Conservation (phyloP, 2,888 invertebrate genomes). For the Ennomos fuscantarius region DNA sequence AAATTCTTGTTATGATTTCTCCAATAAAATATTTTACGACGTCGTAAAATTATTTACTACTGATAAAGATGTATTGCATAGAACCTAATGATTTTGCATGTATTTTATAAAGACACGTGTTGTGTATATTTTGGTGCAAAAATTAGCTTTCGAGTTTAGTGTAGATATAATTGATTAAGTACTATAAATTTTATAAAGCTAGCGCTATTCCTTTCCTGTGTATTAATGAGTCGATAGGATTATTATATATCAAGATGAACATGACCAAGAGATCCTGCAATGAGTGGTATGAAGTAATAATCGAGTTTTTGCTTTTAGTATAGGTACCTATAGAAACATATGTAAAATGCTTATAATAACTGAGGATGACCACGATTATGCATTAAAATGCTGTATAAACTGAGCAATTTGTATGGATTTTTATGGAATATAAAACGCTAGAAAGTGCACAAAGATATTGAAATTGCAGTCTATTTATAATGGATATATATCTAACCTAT, state of each 20-base stretch:
- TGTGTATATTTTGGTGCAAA: too few species aligned
- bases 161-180: too few species aligned
- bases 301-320: too few species aligned
- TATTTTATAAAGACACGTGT: constrained; percentile 5
- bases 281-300: too few species aligned
- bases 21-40: constrained; percentile 30
- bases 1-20: constrained; percentile 14
- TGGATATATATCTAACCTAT: too few species aligned
- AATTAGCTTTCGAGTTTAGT: too few species aligned
- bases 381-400: constrained; percentile 2
- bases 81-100: constrained; percentile 17
- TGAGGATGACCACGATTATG: constrained; percentile 11
- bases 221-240: too few species aligned
- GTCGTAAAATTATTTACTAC: constrained; percentile 25
- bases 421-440: neutral
- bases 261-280: too few species aligned
- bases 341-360: neutral
- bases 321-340: neutral
- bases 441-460: neutral
- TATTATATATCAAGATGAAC: too few species aligned
- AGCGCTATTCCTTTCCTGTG: too few species aligned
- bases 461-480: too few species aligned
- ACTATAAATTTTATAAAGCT: too few species aligned
- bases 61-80: constrained; percentile 15
- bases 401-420: neutral